Base-by-base conservation (phyloP, 64 coral and sea anemone species). In the Anthopleura sola region DNA sequence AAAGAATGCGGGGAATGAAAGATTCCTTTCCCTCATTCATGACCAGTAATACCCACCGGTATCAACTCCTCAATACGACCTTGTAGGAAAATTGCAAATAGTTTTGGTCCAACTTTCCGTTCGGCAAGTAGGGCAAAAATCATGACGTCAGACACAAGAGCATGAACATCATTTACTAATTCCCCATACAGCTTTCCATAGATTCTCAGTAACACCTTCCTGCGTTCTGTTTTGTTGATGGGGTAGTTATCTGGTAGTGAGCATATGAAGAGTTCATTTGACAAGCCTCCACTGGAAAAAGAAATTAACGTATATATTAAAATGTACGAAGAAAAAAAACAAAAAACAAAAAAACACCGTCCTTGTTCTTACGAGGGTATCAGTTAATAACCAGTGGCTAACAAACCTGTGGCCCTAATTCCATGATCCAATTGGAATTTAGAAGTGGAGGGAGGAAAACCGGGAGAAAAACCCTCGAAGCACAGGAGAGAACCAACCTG, bases 81-180 rank as follows among this genome's bases (percentile, higher is more conserved):
- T 86, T 94, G 83, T 46, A 89, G 95, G 78, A 98, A 98, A 32
- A 98, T 88, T 32, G 88, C 95, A 90, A 78, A 94, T 7, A 98
- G 60, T 24, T 94, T 91, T 47, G 95, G 95, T 49, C 86, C 95
- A n/a, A 98, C 40, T 46, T 79, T 84, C 26, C 90, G 75, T 58
- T 94, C 95, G 18, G 92, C 69, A 28, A 98, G 85, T 51, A 98
- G 60, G 34, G 88, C 92, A 92, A 93, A 98, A 8, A 94, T 80
- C 18, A 98, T 68, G 17, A 87, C 82, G 14, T 98, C 92, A 0
- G 89, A 87, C 20, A 98, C 84, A 60, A 98, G 68, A 14, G 86
- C 39, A 60, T 82, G 71, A 9, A 88, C 33, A 55, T 88, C 88
- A 23, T 57, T 93, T 5, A 86, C 44, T 19, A 98, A 26, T 37